phyloP scores from a whole-genome alignment of 2,888 invertebrate genomes.

The Hirtodrosophila histrioides region DNA sequence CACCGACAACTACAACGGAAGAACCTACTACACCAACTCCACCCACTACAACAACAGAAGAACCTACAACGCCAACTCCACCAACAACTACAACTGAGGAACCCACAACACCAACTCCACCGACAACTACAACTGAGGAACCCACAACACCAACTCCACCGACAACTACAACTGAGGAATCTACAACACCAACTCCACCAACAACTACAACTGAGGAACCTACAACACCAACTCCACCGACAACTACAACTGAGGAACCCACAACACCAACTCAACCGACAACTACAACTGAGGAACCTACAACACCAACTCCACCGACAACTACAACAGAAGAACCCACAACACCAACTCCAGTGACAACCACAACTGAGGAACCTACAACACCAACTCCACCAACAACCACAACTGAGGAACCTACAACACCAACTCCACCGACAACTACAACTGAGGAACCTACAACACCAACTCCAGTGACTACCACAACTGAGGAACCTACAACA shows the following conservation, averaged over 20 bases:
- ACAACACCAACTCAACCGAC: not conserved
- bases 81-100: not conserved
- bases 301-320: constrained; percentile 1
- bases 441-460: not conserved
- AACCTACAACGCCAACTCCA: not conserved
- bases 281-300: not conserved
- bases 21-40: not conserved
- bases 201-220: not conserved
- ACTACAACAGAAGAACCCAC: not conserved
- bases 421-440: not conserved
- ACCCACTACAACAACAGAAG: not conserved
- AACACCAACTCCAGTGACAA: not conserved
- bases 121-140: not conserved
- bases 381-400: not conserved
- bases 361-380: too few relatives aligned
- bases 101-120: constrained; percentile 1
- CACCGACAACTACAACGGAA: not conserved
- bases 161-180: not conserved
- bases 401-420: not conserved
- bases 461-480: not conserved
- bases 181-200: not conserved
- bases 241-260: constrained; percentile 5
- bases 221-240: not conserved
- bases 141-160: not conserved
- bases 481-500: not conserved